Conservation (phyloP, 2,113 vertebrate species). For the Chauna torquata region DNA sequence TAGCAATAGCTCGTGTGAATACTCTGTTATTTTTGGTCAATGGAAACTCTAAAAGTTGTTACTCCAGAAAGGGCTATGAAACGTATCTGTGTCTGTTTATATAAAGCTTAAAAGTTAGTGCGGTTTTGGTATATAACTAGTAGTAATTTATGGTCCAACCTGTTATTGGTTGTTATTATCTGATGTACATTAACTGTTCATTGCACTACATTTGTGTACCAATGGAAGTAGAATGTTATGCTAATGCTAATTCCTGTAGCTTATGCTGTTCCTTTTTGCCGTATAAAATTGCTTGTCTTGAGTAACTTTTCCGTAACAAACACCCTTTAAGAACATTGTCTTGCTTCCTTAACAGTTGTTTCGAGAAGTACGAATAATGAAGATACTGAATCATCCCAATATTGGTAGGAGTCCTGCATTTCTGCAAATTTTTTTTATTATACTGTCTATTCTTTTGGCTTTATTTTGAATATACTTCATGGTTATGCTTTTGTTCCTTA, state of each 20-base stretch:
- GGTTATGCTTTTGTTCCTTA: neutral
- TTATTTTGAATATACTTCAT: conserved; percentile 6
- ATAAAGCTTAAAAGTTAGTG: neutral
- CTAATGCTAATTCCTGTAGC: neutral
- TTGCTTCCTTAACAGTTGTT: conserved; percentile 87
- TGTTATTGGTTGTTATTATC: neutral
- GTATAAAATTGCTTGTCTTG: neutral
- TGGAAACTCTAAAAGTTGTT: neutral
- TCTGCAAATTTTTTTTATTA: neutral
- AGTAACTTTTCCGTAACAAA: neutral
- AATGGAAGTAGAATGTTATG: neutral
- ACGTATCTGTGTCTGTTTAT: neutral
- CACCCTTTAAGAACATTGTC: neutral
- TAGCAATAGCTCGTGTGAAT: neutral
- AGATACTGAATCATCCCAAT: conserved; percentile 96
- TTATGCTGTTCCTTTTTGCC: neutral
- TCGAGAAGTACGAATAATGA: conserved; percentile 99
- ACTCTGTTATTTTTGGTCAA: neutral
- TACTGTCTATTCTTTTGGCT: neutral
- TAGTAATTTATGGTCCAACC: neutral
- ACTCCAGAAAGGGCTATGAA: neutral
- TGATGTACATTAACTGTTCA: neutral
- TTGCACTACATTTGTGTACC: neutral
- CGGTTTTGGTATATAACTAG: neutral
- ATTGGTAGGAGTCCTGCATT: conserved; percentile 84